Conservation (phyloP, 2,113 vertebrate genomes). For the Vulpes lagopus region DNA sequence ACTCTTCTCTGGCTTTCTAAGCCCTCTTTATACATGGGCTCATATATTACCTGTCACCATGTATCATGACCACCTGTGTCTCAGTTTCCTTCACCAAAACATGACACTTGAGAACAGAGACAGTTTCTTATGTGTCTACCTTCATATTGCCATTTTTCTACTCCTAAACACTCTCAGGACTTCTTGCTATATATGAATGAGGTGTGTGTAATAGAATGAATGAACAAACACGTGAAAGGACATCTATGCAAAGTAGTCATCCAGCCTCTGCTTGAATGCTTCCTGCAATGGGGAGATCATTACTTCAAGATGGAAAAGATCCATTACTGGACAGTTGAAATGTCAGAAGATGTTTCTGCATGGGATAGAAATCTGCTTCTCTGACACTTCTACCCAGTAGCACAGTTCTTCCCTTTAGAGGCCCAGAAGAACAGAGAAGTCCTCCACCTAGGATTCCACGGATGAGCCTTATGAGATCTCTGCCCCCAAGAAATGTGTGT, state of each 20-base stretch:
- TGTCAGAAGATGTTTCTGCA: slow-evolving; percentile 5
- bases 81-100: slow-evolving; percentile 13
- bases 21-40: background rate
- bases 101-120: slow-evolving; percentile 12
- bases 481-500: background rate
- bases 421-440: background rate
- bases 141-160: background rate
- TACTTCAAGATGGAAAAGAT: background rate
- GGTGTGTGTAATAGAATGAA: background rate
- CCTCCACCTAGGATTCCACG: background rate
- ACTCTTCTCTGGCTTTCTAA: background rate
- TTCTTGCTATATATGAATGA: slow-evolving; percentile 9
- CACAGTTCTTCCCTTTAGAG: background rate
- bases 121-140: background rate
- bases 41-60: background rate
- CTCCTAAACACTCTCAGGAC: background rate
- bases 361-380: slow-evolving; percentile 33
- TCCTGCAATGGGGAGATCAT: background rate
- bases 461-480: background rate
- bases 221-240: background rate
- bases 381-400: background rate
- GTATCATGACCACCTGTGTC: background rate
- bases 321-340: background rate
- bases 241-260: background rate
- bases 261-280: background rate